Conservation (phyloP, 1,140 invertebrate species). For the Drosophila melanogaster region DNA sequence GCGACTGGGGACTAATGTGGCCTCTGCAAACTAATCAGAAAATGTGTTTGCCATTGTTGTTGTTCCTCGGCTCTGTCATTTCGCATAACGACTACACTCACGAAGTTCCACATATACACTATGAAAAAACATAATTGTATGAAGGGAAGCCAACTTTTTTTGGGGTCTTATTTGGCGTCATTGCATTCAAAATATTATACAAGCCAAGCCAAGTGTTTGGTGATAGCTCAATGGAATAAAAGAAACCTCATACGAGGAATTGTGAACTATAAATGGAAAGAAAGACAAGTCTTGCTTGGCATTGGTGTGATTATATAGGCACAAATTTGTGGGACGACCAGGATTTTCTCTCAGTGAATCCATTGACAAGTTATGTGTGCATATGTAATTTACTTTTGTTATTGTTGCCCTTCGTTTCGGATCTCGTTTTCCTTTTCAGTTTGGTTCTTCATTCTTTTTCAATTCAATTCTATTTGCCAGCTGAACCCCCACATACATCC, state of each 20-base stretch:
- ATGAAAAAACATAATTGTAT: neutral
- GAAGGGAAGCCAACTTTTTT: too few species aligned
- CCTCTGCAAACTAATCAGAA: conserved; percentile 72
- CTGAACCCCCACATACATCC: neutral
- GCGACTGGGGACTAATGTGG: conserved; percentile 43
- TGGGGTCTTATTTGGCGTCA: too few species aligned
- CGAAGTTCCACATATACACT: neutral
- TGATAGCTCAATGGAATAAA: too few species aligned
- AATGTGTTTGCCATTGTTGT: conserved; percentile 59
- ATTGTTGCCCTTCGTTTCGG: conserved; percentile 60
- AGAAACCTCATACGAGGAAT: too few species aligned
- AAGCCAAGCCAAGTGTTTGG: too few species aligned
- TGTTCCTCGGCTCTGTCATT: conserved; percentile 45
- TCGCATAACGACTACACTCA: conserved; percentile 49
- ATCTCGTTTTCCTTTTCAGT: conserved; percentile 57
- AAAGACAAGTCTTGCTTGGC: too few species aligned
- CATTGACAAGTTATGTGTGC: conserved; percentile 62
- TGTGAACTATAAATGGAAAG: too few species aligned
- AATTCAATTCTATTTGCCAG: conserved; percentile 57
- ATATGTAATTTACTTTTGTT: conserved; percentile 79
- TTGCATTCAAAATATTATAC: too few species aligned
- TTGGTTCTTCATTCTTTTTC: conserved; percentile 46
- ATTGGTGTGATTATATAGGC: too few species aligned
- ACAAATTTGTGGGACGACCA: too few species aligned
- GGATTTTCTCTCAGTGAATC: conserved; percentile 16